Evolutionary conservation across 2,797 vertebrate species (phyloP).

Genomic region (Enteromius treurensis): DNA sequence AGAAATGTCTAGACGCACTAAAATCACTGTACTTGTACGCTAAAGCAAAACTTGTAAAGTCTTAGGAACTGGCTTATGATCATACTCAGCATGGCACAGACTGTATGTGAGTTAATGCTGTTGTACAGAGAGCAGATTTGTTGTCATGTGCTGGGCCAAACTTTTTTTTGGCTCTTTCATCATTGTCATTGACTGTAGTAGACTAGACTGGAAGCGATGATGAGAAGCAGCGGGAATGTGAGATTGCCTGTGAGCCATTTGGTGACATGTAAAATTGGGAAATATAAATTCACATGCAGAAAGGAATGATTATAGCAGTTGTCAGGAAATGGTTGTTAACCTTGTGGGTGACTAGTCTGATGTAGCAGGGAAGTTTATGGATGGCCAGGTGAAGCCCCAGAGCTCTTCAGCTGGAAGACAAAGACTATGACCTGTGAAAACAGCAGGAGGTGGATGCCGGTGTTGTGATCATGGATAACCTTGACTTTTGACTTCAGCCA

Average conservation of each 20-base stretch:
- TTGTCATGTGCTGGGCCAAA: not conserved
- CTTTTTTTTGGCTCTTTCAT: not conserved
- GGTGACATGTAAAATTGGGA: conserved; percentile 6
- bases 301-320: conserved; percentile 9
- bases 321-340: conserved; percentile 18
- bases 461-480: conserved; percentile 54
- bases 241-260: not conserved
- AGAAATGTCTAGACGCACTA: conserved; percentile 29
- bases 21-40: conserved; percentile 24
- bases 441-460: conserved; percentile 30
- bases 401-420: conserved; percentile 25
- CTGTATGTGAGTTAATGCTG: not conserved
- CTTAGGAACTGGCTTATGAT: conserved; percentile 12
- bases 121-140: not conserved
- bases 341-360: conserved; percentile 10
- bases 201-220: not conserved
- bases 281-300: not conserved
- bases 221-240: not conserved
- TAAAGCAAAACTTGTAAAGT: conserved; percentile 22
- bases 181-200: conserved; percentile 13
- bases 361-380: conserved; percentile 14
- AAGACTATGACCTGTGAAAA: conserved; percentile 32
- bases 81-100: not conserved
- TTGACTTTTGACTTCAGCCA: conserved; percentile 50
- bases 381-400: conserved; percentile 26